phyloP scores from a whole-genome alignment of 2,888 invertebrate species.

The Cabera pusaria region DNA sequence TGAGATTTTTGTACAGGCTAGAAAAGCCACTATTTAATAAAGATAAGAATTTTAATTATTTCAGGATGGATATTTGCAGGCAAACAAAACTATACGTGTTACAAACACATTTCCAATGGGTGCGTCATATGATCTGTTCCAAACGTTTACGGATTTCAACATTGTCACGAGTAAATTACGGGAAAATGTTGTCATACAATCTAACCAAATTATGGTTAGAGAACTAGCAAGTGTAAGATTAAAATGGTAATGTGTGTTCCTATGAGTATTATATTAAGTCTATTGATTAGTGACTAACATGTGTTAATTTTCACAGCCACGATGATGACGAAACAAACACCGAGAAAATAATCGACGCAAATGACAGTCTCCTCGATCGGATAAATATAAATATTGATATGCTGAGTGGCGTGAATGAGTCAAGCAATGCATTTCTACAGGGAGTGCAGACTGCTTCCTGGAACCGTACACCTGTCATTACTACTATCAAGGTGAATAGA shows the following conservation, averaged over 20 bases:
- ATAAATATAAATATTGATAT: constrained; percentile 89
- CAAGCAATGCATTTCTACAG: constrained; percentile 31
- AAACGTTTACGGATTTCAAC: constrained; percentile 89
- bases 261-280: constrained; percentile 1
- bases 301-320: constrained; percentile 35
- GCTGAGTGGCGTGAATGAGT: constrained; percentile 58
- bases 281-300: constrained; percentile 3
- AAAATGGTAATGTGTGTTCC: constrained; percentile 45
- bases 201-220: constrained; percentile 78
- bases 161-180: constrained; percentile 85
- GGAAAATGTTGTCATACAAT: constrained; percentile 80
- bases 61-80: constrained; percentile 86
- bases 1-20: too few relatives aligned
- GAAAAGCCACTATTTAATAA: too few relatives aligned
- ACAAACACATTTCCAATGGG: constrained; percentile 89
- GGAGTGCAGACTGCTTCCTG: constrained; percentile 35
- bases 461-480: constrained; percentile 53
- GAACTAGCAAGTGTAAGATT: constrained; percentile 73
- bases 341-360: constrained; percentile 92
- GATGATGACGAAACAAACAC: constrained; percentile 52
- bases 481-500: constrained; percentile 65
- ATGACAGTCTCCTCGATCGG: constrained; percentile 92
- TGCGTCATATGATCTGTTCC: constrained; percentile 88
- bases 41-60: too few relatives aligned
- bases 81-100: constrained; percentile 87